Evolutionary conservation across 2,113 vertebrate genomes (phyloP), one percentile per base, ranked within the genome.

Genomic region (Thamnophis sirtalis): DNA sequence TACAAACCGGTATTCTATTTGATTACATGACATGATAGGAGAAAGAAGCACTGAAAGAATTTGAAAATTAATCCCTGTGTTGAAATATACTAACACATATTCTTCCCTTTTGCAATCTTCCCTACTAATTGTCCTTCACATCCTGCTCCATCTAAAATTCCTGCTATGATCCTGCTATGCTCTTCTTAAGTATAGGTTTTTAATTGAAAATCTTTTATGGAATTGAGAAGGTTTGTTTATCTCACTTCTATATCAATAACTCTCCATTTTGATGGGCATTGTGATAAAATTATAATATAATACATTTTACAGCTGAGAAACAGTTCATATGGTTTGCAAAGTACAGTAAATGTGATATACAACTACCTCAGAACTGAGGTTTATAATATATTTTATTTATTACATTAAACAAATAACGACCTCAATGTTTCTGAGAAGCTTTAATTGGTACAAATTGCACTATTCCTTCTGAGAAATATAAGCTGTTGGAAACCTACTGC

Each of bases 151-250:
- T 68, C 28, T 68, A 68, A 68, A 68, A 68, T 68, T 68, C 60
- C 11, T 68, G 60, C 28, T 63, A 63, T 95, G 68, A 93, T 80
- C 90, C 28, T 33, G 53, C 26, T 91, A 93, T 85, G 86, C 88
- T 94, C 92, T 54, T 84, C 50, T 88, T 92, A 91, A 94, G 49
- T 26, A 93, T 33, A 11, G 90, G 21, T 73, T 90, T 89, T 43
- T 60, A 89, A 92, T 60, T 54, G 28, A 89, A 92, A 85, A 63
- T 28, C 80, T 89, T 84, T 43, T 58, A 92, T 85, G 7, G 22
- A 92, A 80, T 80, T 49, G 15, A 38, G n/a, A 38, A 73, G 19
- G 33, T 38, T 55, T 38, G 53, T 9, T 24, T 55, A 87, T n/a
- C n/a, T 33, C 56, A 58, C 55, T 1, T 26, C 15, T 50, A n/a